These are phyloP conservation scores for Rosalia funebris DNA, from an alignment of 2,888 invertebrate species.

Conservation along the genomic window DNA sequence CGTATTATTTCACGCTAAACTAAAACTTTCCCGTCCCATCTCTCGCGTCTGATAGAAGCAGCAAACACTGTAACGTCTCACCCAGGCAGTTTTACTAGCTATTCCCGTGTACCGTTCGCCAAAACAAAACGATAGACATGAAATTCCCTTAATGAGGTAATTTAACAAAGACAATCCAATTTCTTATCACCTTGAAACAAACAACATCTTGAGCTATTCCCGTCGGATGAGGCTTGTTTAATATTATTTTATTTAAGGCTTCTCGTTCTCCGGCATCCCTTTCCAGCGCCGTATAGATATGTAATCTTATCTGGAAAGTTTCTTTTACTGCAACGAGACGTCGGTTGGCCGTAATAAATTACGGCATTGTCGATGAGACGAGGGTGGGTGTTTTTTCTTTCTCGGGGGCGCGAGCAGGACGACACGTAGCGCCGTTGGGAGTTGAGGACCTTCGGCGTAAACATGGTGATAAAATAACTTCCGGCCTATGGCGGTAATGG, in stretches of 20 bases:
- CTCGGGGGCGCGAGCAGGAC: background rate
- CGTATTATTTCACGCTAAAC: no score
- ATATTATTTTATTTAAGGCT: slow-evolving; percentile 29
- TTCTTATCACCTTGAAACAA: slow-evolving; percentile 17
- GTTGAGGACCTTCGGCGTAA: slow-evolving; percentile 23
- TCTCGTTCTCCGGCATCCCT: slow-evolving; percentile 16
- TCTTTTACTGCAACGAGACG: slow-evolving; percentile 22
- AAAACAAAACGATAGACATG: slow-evolving; percentile 11
- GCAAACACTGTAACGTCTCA: no score
- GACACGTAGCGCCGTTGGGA: slow-evolving; percentile 1
- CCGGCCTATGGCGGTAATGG: slow-evolving; percentile 32
- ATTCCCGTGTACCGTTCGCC: background rate
- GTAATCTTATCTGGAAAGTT: slow-evolving; percentile 35
- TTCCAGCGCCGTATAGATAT: slow-evolving; percentile 25
- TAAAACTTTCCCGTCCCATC: no score
- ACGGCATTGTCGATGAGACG: slow-evolving; percentile 25
- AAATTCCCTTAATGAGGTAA: slow-evolving; percentile 14
- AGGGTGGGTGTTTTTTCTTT: background rate
- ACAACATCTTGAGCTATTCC: slow-evolving; percentile 14
- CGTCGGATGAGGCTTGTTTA: slow-evolving; percentile 2
- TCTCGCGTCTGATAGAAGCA: no score
- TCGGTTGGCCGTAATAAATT: slow-evolving; percentile 35
- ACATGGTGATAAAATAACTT: slow-evolving; percentile 42
- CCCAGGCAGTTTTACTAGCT: background rate
- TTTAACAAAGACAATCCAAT: slow-evolving; percentile 19